Conservation (phyloP, 2,888 invertebrate genomes). For the Sarcophaga variegata region DNA sequence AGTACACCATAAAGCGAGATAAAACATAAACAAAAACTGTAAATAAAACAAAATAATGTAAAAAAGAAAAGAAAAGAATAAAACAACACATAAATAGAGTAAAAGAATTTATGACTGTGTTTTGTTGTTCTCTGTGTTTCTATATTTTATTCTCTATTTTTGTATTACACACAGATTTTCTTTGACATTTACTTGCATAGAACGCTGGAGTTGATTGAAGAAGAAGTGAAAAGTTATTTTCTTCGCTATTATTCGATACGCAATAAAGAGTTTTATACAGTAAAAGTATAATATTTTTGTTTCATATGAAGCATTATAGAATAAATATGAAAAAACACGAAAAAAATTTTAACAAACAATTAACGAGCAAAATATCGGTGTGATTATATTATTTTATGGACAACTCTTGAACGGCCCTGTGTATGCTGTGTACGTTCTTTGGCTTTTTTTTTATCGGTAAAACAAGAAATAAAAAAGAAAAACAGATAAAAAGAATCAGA, state of each 20-base stretch:
- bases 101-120: conserved; percentile 30
- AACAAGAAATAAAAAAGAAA: neutral
- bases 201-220: conserved; percentile 43
- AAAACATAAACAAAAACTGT: conserved; percentile 55
- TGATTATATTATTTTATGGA: conserved; percentile 1
- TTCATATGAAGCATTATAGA: conserved; percentile 39
- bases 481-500: conserved; percentile 12
- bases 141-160: conserved; percentile 48
- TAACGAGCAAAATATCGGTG: conserved; percentile 21
- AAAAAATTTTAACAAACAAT: neutral
- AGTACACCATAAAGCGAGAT: conserved; percentile 9
- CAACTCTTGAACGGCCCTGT: no score
- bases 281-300: conserved; percentile 20
- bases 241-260: conserved; percentile 37
- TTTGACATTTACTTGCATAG: conserved; percentile 43
- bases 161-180: conserved; percentile 23
- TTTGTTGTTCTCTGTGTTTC: conserved; percentile 17
- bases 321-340: conserved; percentile 26
- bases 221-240: conserved; percentile 38
- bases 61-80: neutral
- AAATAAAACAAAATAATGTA: conserved; percentile 43
- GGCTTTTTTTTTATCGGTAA: neutral
- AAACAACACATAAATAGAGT: conserved; percentile 12
- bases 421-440: neutral
- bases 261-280: conserved; percentile 64